Percentiles rank a stretch among this genome's conserved stretches.
These are phyloP conservation scores for Eumeta japonica DNA, from an alignment of 1,140 invertebrate species.

Conservation along the genomic window DNA sequence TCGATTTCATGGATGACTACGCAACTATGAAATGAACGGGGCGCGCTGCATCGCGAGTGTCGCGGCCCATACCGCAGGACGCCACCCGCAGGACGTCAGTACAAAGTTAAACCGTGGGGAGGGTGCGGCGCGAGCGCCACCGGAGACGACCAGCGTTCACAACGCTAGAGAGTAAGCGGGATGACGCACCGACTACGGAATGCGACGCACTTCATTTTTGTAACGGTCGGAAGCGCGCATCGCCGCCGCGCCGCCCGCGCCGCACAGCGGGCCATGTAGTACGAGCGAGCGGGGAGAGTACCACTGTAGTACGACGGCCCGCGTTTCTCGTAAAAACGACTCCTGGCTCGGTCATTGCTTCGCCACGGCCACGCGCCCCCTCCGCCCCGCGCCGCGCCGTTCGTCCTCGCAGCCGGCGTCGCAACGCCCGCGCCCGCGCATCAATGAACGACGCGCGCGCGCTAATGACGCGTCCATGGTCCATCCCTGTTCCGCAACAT, in stretches of 20 bases:
- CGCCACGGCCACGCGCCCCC: constrained; percentile 48
- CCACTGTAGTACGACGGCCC: constrained; percentile 52
- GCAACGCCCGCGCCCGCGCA: constrained; percentile 47
- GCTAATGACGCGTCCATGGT: constrained; percentile 32
- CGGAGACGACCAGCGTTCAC: no score
- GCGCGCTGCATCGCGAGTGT: no score
- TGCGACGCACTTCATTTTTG: constrained; percentile 52
- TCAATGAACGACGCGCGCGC: constrained; percentile 52
- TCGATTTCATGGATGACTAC: no score
- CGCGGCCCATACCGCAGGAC: no score
- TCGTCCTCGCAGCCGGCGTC: no score
- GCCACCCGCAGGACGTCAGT: no score
- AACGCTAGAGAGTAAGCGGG: no score
- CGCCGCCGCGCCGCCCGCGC: constrained; percentile 26
- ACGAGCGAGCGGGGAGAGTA: constrained; percentile 19
- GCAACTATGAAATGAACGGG: no score
- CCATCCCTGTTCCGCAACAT: no score
- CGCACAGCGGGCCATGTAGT: no score
- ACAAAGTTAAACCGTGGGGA: no score
- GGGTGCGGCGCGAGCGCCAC: no score
- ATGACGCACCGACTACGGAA: constrained; percentile 35
- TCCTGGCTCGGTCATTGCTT: constrained; percentile 54
- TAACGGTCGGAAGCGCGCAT: constrained; percentile 50
- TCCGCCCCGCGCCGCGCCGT: constrained; percentile 24
- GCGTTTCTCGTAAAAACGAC: constrained; percentile 54